Percentiles rank a stretch among this genome's conserved stretches.
Conservation (phyloP, 1,140 invertebrate species). For the Lordiphosa mommai region DNA sequence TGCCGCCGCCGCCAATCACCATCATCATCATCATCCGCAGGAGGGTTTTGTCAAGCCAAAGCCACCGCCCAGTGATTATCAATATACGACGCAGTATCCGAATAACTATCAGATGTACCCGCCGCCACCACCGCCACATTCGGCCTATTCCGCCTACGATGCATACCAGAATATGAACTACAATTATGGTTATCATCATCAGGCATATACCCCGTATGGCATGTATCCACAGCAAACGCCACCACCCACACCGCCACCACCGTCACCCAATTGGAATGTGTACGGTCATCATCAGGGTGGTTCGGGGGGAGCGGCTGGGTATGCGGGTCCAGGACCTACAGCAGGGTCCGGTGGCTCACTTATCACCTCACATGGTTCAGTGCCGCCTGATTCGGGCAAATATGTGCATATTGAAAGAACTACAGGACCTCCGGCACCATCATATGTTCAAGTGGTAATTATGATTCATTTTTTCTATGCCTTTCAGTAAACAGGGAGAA, state of each 20-base stretch:
- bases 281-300: constrained; percentile 80
- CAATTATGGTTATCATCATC: constrained; percentile 77
- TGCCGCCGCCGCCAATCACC: constrained; percentile 21
- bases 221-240: constrained; percentile 81
- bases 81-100: constrained; percentile 71
- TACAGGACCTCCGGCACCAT: no score
- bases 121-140: constrained; percentile 69
- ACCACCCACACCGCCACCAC: constrained; percentile 69
- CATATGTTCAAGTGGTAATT: no score
- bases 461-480: no score
- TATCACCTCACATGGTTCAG: constrained; percentile 44
- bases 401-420: no score
- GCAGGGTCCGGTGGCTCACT: constrained; percentile 27
- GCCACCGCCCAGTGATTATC: constrained; percentile 77
- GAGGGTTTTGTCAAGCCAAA: constrained; percentile 79
- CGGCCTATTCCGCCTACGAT: constrained; percentile 74
- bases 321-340: constrained; percentile 40
- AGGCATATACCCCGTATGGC: constrained; percentile 74
- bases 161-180: constrained; percentile 79
- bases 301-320: constrained; percentile 21
- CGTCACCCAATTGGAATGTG: constrained; percentile 83
- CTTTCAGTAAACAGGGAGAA: no score
- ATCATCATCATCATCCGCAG: constrained; percentile 52
- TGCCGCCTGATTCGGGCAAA: no score
- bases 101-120: constrained; percentile 80